Evolutionary conservation across 2,113 vertebrate species (phyloP), one percentile per base, ranked within the genome.

Genomic region (Alligator mississippiensis): DNA sequence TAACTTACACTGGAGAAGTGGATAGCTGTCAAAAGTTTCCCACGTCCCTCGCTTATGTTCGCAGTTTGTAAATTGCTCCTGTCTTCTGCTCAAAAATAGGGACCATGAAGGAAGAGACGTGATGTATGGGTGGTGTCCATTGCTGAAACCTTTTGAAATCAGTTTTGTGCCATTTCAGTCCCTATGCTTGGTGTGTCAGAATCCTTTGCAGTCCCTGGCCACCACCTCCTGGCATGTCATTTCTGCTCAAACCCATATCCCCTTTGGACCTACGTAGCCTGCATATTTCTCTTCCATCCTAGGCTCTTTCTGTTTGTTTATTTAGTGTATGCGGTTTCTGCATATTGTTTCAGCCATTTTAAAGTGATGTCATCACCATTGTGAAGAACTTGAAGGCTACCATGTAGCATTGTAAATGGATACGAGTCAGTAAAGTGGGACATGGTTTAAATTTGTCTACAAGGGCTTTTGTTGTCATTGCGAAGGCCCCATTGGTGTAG

Each of bases 31-130:
- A 3, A 1, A 13, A 78, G 11, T 84, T 92, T 93, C 78, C 89
- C 94, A 82, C 77, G 62, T n/a, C 63, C 70, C 82, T 96, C 74
- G 92, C 94, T 94, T 95, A 28, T 77, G 78, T 86, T 90, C 87
- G 77, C 72, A 54, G 47, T 27, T 61, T 61, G 54, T 47, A 54
- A 38, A 83, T 38, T 12, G 21, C 34, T 82, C 12, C 57, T 2
- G 1, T 87, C 60, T 58, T 79, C 60, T 19, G n/a, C 38, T 54
- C 0, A 0, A 89, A 90, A 62, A 58, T 1, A 2, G 76, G 30
- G 86, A 89, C 75, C 78, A 24, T 82, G 28, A 24, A 57, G 82
- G 62, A 25, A 77, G 85, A 58, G 28, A 54, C 13, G 12, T 1
- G 55, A 25, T 86, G 84, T 86, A 58, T 11, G 2, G 0, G 1